These are phyloP conservation scores for Rhabdomys pumilio DNA, from an alignment of 2,797 vertebrate genomes.

Conservation along the genomic window DNA sequence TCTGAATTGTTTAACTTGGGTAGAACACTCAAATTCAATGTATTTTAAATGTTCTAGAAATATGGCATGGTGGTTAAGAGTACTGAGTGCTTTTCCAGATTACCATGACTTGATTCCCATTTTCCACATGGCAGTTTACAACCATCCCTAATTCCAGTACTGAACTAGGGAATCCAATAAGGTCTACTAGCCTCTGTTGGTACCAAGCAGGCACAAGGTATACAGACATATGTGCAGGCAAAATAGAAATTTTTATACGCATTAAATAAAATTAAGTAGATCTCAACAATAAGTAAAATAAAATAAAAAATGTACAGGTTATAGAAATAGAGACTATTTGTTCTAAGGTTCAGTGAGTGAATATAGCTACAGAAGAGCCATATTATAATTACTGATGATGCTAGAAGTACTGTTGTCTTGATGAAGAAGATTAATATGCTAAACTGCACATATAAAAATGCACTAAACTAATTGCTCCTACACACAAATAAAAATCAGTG, in stretches of 20 bases:
- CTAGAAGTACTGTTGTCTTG: background rate
- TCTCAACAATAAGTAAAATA: background rate
- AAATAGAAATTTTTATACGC: background rate
- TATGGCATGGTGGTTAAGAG: background rate
- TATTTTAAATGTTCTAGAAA: background rate
- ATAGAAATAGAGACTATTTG: background rate
- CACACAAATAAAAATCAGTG: background rate
- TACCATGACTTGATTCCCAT: background rate
- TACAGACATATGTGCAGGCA: background rate
- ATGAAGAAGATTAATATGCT: background rate
- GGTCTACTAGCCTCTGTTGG: background rate
- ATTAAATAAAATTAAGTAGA: background rate
- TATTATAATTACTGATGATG: background rate
- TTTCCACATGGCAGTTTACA: background rate
- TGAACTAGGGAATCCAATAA: background rate
- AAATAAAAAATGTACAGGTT: background rate
- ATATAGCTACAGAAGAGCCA: background rate
- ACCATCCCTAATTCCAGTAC: background rate
- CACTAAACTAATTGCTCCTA: background rate
- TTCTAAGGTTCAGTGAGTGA: background rate
- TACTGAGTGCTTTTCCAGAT: background rate
- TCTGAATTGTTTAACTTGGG: slow-evolving; percentile 20
- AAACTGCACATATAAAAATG: background rate
- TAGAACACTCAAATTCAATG: background rate
- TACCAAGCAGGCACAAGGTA: background rate